These are phyloP conservation scores for Syngnathus scovelli DNA, from an alignment of 2,113 vertebrate species.

Conservation along the genomic window DNA sequence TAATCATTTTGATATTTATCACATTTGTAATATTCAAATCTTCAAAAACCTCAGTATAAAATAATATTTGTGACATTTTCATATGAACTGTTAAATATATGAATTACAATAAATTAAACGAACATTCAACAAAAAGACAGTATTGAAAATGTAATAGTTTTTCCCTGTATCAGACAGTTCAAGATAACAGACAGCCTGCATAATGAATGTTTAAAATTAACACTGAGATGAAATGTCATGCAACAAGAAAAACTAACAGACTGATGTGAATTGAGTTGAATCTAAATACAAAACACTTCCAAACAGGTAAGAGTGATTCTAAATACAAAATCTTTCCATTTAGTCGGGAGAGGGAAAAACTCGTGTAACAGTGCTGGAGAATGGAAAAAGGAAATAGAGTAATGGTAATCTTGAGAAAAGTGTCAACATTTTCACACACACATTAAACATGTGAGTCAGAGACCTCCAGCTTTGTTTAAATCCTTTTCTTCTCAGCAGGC, in stretches of 20 bases:
- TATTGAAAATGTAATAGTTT: conserved; percentile 15
- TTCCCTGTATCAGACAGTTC: neutral
- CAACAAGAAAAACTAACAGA: neutral
- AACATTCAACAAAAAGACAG: conserved; percentile 16
- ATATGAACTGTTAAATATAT: conserved; percentile 27
- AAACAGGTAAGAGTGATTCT: neutral
- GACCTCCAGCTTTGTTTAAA: neutral
- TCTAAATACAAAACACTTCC: neutral
- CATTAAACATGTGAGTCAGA: neutral
- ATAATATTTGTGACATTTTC: conserved; percentile 15
- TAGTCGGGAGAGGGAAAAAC: neutral
- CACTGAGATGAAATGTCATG: neutral
- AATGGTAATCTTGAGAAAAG: neutral
- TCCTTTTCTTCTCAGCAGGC: neutral
- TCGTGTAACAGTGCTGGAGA: neutral
- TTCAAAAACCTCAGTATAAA: conserved; percentile 19
- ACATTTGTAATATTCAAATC: neutral
- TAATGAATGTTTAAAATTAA: neutral
- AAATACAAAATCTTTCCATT: neutral
- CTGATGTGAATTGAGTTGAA: neutral
- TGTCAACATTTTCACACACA: too few relatives aligned
- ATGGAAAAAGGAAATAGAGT: neutral
- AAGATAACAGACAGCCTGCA: conserved; percentile 1
- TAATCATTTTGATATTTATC: neutral
- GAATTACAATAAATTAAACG: conserved; percentile 40